Evolutionary conservation across 37 sponge, comb jelly and placozoan species (phyloP).

Genomic region (Sycon ciliatum): DNA sequence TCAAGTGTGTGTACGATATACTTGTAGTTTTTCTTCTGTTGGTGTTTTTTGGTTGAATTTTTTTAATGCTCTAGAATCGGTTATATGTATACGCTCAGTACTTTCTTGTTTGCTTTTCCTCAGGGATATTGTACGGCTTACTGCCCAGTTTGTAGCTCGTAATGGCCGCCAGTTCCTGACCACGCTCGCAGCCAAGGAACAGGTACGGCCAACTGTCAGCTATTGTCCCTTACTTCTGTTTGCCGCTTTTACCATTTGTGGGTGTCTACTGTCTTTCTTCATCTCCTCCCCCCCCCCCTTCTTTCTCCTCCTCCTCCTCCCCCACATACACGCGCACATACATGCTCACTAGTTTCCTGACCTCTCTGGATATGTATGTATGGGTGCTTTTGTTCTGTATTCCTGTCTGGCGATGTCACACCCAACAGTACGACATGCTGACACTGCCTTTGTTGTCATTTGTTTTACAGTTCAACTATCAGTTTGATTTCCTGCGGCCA

Average conservation of each 20-base stretch:
- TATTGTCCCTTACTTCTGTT: not conserved
- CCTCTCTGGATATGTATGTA: no score
- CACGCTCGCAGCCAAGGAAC: conserved; percentile 81
- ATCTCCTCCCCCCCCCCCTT: not conserved
- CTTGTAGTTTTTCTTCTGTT: no score
- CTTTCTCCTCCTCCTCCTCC: not conserved
- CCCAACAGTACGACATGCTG: not conserved
- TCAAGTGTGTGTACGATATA: no score
- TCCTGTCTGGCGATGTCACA: no score
- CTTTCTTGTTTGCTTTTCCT: not conserved
- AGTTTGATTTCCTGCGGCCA: conserved; percentile 91
- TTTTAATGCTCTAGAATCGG: not conserved
- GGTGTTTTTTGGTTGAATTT: not conserved
- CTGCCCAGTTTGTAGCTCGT: conserved; percentile 90
- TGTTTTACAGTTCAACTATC: conserved; percentile 58
- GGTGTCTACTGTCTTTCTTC: not conserved
- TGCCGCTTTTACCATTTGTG: not conserved
- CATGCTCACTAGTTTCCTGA: no score
- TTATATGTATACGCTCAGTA: not conserved
- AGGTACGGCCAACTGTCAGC: conserved; percentile 29
- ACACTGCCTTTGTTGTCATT: not conserved
- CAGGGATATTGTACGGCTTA: conserved; percentile 90
- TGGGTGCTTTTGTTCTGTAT: no score
- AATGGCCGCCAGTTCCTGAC: conserved; percentile 85
- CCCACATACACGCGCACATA: no score